Percentiles rank a stretch among this genome's conserved stretches.
Conservation (phyloP, 2,888 invertebrate species). For the Melipona bicolor region DNA sequence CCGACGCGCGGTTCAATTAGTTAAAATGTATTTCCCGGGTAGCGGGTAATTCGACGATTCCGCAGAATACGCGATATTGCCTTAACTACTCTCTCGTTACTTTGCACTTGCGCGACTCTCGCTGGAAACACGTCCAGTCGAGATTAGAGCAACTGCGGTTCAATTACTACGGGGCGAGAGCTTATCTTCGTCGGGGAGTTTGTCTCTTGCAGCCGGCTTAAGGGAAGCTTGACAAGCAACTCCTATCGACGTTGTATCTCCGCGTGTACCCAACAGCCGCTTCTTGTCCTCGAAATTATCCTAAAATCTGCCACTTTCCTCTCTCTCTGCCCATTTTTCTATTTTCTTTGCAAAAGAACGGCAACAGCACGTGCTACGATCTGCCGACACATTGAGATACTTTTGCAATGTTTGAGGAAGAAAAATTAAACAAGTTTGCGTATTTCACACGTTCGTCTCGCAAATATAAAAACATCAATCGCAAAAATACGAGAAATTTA, state of each 20-base stretch:
- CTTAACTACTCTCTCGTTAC: slow-evolving; percentile 57
- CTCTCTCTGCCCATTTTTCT: no score
- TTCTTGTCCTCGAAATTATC: slow-evolving; percentile 6
- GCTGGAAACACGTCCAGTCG: slow-evolving; percentile 54
- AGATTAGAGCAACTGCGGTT: slow-evolving; percentile 63
- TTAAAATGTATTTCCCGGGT: slow-evolving; percentile 49
- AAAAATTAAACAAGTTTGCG: no score
- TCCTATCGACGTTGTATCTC: slow-evolving; percentile 30
- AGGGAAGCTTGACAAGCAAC: slow-evolving; percentile 50
- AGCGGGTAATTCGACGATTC: slow-evolving; percentile 33
- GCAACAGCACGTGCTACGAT: no score
- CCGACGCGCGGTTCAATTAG: slow-evolving; percentile 37
- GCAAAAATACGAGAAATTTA: no score
- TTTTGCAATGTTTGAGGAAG: no score
- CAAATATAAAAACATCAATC: no score
- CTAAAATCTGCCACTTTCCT: background rate
- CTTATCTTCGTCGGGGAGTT: slow-evolving; percentile 60
- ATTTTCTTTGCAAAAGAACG: no score
- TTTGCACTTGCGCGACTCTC: slow-evolving; percentile 52
- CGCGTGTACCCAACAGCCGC: background rate
- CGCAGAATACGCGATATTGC: slow-evolving; percentile 38
- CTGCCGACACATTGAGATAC: no score
- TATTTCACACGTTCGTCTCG: no score
- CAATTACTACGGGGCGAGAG: slow-evolving; percentile 62
- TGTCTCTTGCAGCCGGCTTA: slow-evolving; percentile 46